These are phyloP conservation scores for Ctenicera cuprea DNA, from an alignment of 2,888 invertebrate genomes.

Conservation along the genomic window DNA sequence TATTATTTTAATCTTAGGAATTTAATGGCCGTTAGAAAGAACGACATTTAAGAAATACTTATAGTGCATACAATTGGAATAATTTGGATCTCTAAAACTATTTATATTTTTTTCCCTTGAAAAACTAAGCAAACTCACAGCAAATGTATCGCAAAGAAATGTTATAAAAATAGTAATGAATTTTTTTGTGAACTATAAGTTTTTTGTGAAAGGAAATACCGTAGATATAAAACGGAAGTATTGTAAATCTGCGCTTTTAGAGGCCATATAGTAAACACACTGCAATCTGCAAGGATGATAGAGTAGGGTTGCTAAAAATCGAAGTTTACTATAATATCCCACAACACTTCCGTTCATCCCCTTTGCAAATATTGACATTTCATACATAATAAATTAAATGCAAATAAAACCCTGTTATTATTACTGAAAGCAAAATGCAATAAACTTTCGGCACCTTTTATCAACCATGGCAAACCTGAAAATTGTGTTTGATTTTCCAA, in stretches of 20 bases:
- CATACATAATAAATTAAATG: constrained; percentile 31
- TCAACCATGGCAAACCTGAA: not conserved
- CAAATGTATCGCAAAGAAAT: no score
- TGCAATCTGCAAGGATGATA: constrained; percentile 1
- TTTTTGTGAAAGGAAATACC: no score
- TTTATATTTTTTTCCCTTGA: no score
- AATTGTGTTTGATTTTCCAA: constrained; percentile 15
- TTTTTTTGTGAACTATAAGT: no score
- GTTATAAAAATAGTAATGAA: no score
- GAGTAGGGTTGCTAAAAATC: constrained; percentile 15
- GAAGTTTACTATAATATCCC: constrained; percentile 10
- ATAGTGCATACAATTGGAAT: no score
- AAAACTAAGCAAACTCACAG: no score
- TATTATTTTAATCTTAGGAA: not conserved
- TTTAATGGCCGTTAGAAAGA: no score
- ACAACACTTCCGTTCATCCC: constrained; percentile 25
- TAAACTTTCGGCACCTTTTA: not conserved
- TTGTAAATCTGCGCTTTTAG: not conserved
- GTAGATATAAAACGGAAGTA: not conserved
- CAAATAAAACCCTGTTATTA: constrained; percentile 32
- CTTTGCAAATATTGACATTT: constrained; percentile 36
- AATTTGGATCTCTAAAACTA: no score
- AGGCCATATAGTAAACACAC: constrained; percentile 6
- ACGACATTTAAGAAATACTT: no score
- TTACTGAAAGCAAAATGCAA: constrained; percentile 11